Percentiles rank a stretch among this genome's conserved stretches.
Evolutionary conservation across 1,140 invertebrate species (phyloP).

Genomic region (Monomorium pharaonis): DNA sequence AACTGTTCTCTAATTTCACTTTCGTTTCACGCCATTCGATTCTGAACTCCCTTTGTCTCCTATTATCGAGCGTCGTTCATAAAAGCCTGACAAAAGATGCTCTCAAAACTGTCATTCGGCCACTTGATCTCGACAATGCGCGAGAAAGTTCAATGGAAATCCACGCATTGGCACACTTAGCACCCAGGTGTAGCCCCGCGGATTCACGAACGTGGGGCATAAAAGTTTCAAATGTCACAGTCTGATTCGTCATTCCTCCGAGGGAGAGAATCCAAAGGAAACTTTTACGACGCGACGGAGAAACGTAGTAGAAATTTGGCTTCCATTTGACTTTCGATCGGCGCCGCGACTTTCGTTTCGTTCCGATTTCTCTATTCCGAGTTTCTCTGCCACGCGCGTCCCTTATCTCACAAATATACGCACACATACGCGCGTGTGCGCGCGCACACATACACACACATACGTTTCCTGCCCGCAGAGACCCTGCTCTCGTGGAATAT

Average conservation of each 20-base stretch:
- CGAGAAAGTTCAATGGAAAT: constrained; percentile 61
- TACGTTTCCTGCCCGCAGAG: constrained; percentile 68
- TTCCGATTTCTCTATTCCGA: constrained; percentile 69
- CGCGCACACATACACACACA: background rate
- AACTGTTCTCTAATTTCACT: background rate
- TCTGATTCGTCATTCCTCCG: constrained; percentile 21
- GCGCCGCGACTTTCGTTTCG: constrained; percentile 69
- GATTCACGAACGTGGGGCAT: background rate
- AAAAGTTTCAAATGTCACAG: constrained; percentile 27
- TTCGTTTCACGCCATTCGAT: background rate
- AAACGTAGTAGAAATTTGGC: constrained; percentile 56
- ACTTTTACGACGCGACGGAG: constrained; percentile 48
- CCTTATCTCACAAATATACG: constrained; percentile 24
- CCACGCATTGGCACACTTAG: constrained; percentile 51
- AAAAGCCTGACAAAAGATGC: background rate
- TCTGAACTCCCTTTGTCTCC: background rate
- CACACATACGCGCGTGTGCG: too few relatives aligned
- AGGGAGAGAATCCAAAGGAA: constrained; percentile 21
- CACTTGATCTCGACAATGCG: constrained; percentile 7
- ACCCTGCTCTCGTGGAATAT: constrained; percentile 80
- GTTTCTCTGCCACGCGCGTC: constrained; percentile 66
- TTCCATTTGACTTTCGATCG: constrained; percentile 67
- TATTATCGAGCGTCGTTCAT: background rate
- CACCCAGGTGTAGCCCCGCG: background rate
- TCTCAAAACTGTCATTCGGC: background rate